These are phyloP conservation scores for Metopolophium dirhodum DNA, from an alignment of 1,140 invertebrate genomes.

Conservation along the genomic window DNA sequence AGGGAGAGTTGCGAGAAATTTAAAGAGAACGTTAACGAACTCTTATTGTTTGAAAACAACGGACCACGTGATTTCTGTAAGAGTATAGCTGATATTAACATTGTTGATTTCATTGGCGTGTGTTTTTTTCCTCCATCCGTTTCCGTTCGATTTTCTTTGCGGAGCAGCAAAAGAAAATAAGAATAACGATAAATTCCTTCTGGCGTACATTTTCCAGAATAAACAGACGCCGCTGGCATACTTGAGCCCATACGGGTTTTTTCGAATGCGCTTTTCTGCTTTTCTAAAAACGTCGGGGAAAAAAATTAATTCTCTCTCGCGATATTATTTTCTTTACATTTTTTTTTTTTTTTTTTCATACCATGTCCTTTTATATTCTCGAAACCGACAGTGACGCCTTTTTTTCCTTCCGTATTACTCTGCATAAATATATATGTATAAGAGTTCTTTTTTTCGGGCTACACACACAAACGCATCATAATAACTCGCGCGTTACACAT, in stretches of 20 bases:
- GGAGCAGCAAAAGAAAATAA: not conserved
- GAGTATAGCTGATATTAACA: not conserved
- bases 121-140: constrained; percentile 22
- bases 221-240: constrained; percentile 11
- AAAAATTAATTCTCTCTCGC: constrained; percentile 22
- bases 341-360: not conserved
- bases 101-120: constrained; percentile 38
- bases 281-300: not conserved
- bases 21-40: constrained; percentile 36
- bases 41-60: constrained; percentile 41
- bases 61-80: constrained; percentile 26
- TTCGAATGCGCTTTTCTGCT: not conserved
- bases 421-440: not conserved
- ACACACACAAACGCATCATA: not conserved
- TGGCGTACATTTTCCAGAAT: not conserved
- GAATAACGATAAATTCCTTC: constrained; percentile 15
- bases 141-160: constrained; percentile 33
- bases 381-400: not conserved
- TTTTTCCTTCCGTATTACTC: not conserved
- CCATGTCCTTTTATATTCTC: not conserved
- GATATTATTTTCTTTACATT: not conserved
- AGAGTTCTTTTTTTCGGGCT: not conserved
- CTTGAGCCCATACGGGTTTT: not conserved
- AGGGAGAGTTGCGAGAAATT: not conserved
- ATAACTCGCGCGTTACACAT: not conserved